Evolutionary conservation across 2,888 invertebrate genomes (phyloP).

Genomic region (Xylocampa areola): DNA sequence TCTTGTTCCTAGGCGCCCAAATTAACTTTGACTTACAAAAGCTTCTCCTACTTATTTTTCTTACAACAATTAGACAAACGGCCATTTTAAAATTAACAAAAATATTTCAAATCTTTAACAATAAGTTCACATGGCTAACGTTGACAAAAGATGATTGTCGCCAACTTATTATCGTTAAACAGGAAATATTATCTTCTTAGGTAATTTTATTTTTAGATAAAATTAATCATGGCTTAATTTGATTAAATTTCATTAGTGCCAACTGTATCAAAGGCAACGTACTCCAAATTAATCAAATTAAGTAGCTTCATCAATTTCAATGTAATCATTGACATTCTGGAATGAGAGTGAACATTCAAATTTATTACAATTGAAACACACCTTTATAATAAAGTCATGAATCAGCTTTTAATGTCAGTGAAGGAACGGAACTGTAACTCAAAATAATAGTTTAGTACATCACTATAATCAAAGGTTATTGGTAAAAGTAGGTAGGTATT

Average conservation of each 20-base stretch:
- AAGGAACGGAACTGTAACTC: neutral
- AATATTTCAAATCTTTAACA: no score
- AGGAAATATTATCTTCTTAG: no score
- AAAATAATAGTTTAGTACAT: constrained; percentile 4
- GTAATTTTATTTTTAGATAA: no score
- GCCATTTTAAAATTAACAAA: no score
- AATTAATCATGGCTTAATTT: no score
- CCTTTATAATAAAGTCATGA: neutral
- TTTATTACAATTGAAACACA: constrained; percentile 11
- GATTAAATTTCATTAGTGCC: neutral
- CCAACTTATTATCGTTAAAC: no score
- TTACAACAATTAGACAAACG: no score
- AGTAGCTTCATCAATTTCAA: constrained; percentile 35
- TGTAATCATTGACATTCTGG: constrained; percentile 25
- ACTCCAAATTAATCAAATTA: constrained; percentile 41
- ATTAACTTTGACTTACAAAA: no score
- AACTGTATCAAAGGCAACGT: constrained; percentile 18
- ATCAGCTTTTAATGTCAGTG: neutral
- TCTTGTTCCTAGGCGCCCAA: no score
- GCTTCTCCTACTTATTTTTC: no score
- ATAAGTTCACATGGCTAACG: no score
- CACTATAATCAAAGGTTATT: neutral
- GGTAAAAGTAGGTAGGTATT: neutral
- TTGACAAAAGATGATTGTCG: no score
- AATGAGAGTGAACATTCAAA: constrained; percentile 15